Percentiles rank a stretch among this genome's conserved stretches.
Conservation (phyloP, 2,888 invertebrate genomes). For the Melolontha melolontha region DNA sequence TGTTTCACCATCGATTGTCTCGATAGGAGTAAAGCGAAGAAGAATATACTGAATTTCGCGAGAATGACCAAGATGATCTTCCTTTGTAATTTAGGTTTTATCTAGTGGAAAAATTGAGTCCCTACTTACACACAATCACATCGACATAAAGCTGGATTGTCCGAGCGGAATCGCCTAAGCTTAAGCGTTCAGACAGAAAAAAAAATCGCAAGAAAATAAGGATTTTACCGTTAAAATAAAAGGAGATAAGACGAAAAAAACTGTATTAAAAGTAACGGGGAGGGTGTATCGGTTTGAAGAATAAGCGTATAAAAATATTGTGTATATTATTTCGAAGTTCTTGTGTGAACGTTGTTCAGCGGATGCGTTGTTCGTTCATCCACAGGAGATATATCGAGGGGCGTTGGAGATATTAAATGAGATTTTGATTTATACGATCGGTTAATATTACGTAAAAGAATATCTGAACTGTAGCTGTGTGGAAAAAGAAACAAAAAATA, state of each 20-base stretch:
- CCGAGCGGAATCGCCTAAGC: neutral
- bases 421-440: conserved; percentile 55
- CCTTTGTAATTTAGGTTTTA: conserved; percentile 49
- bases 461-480: conserved; percentile 23
- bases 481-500: conserved; percentile 16
- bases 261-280: conserved; percentile 47
- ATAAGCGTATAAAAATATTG: conserved; percentile 25
- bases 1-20: no score
- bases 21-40: no score
- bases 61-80: conserved; percentile 38
- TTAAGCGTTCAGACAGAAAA: no score
- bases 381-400: conserved; percentile 54
- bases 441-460: conserved; percentile 45
- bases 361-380: conserved; percentile 29
- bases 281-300: conserved; percentile 21
- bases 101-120: conserved; percentile 48
- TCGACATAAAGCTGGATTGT: neutral
- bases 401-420: conserved; percentile 55
- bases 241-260: conserved; percentile 44
- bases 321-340: neutral
- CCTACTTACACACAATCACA: conserved; percentile 3
- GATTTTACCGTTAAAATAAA: conserved; percentile 42
- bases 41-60: conserved; percentile 6
- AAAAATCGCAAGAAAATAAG: no score
- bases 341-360: conserved; percentile 26